Evolutionary conservation across 2,888 invertebrate species (phyloP).

Genomic region (Macroteleia sp.): DNA sequence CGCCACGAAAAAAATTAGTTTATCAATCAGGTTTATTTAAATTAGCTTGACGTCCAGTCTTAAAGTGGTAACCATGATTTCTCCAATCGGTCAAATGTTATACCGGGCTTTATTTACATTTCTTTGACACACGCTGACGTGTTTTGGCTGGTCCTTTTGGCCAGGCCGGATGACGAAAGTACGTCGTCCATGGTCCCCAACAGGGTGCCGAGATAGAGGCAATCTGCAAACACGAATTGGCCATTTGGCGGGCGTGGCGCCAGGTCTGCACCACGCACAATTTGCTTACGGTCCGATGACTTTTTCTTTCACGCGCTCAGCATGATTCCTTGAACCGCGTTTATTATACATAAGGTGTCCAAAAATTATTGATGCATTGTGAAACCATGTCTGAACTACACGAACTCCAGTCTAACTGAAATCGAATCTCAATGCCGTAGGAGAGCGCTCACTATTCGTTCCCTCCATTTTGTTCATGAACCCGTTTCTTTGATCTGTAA

Average conservation of each 20-base stretch:
- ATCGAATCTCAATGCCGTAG: conserved; percentile 51
- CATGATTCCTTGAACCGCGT: conserved; percentile 60
- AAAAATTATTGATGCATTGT: conserved; percentile 53
- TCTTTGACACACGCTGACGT: conserved; percentile 25
- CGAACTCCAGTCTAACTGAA: conserved; percentile 41
- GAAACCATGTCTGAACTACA: conserved; percentile 22
- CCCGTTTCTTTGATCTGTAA: conserved; percentile 11
- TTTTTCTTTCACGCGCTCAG: conserved; percentile 66
- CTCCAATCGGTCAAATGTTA: conserved; percentile 17
- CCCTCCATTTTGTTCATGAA: conserved; percentile 6
- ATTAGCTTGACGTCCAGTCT: conserved; percentile 13
- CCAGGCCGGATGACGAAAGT: conserved; percentile 79
- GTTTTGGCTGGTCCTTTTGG: conserved; percentile 43
- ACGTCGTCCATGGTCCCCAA: conserved; percentile 76
- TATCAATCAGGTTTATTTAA: no score
- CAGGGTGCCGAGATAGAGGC: conserved; percentile 81
- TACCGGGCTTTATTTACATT: conserved; percentile 32
- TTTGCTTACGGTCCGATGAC: conserved; percentile 72
- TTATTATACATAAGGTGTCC: conserved; percentile 57
- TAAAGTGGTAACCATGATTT: conserved; percentile 22
- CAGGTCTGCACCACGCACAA: conserved; percentile 74
- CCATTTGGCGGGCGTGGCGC: conserved; percentile 81
- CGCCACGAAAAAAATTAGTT: no score
- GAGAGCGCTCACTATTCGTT: no score
- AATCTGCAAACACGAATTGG: conserved; percentile 83